These are phyloP conservation scores for Clusia tigrina DNA, from an alignment of 2,888 invertebrate species.

Conservation along the genomic window DNA sequence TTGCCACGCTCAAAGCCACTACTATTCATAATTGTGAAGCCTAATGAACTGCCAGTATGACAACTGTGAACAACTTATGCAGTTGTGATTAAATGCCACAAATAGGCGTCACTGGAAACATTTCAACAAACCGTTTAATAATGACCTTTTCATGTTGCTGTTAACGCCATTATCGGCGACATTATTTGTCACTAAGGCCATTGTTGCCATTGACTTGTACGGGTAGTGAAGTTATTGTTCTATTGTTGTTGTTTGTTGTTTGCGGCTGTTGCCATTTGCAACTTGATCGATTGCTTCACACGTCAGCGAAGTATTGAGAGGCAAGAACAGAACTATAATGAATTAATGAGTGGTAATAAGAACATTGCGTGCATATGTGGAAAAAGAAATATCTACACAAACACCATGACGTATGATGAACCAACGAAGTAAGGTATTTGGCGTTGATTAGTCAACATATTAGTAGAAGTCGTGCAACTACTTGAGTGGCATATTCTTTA, in stretches of 20 bases:
- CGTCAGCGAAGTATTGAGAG: conserved; percentile 37
- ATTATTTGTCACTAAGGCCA: conserved; percentile 50
- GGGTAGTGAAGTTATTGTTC: background rate
- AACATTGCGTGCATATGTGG: conserved; percentile 50
- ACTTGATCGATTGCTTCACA: conserved; percentile 56
- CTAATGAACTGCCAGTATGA: background rate
- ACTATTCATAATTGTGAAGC: background rate
- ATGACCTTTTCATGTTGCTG: conserved; percentile 29
- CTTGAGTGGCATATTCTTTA: background rate
- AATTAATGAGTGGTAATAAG: conserved; percentile 58
- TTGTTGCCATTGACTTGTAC: background rate
- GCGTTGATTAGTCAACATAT: conserved; percentile 21
- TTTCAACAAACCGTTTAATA: conserved; percentile 22
- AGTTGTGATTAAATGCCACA: conserved; percentile 8
- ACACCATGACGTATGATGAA: conserved; percentile 35
- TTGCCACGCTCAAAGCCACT: background rate
- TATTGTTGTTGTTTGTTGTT: background rate
- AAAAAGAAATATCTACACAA: conserved; percentile 8
- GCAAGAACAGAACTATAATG: conserved; percentile 17
- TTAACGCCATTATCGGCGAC: conserved; percentile 51
- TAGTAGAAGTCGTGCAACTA: conserved; percentile 1
- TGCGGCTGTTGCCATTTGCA: conserved; percentile 15
- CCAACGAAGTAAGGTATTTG: conserved; percentile 12
- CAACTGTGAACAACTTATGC: background rate
- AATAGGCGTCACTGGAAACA: background rate